These are phyloP conservation scores for Corythornis vintsioides DNA, from an alignment of 2,113 vertebrate genomes.

Conservation along the genomic window DNA sequence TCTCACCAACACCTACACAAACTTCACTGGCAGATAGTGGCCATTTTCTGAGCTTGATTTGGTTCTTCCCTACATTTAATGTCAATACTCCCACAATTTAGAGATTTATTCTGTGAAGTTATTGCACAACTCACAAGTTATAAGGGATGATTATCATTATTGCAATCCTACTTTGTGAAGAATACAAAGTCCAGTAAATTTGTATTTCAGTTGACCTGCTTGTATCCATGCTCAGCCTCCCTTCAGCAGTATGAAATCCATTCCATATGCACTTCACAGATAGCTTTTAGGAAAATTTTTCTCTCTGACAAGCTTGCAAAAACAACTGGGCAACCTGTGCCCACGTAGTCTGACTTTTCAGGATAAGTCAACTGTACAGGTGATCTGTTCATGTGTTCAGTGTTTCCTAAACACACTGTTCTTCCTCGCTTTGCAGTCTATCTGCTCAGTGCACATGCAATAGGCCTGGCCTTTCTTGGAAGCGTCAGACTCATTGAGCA, in stretches of 20 bases:
- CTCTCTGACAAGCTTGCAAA: not conserved
- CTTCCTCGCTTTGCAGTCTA: not conserved
- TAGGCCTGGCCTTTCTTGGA: not conserved
- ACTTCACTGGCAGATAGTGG: not conserved
- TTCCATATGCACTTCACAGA: not conserved
- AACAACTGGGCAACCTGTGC: not conserved
- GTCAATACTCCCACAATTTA: not conserved
- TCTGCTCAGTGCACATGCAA: rapidly evolving
- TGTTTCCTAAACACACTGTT: not conserved
- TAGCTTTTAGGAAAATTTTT: not conserved
- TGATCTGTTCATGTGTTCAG: not conserved
- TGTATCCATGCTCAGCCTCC: not conserved
- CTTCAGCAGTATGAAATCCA: not conserved
- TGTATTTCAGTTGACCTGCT: not conserved
- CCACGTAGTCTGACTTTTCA: not conserved
- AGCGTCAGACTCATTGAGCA: not conserved
- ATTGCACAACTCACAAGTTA: not conserved
- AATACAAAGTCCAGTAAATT: not conserved
- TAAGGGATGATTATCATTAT: not conserved
- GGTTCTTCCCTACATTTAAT: not conserved
- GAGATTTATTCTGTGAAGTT: not conserved
- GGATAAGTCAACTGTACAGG: not conserved
- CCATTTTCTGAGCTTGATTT: not conserved
- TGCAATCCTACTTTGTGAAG: not conserved
- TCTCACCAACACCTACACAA: not conserved